phyloP scores from a whole-genome alignment of 2,797 vertebrate genomes.

The Simalia tracyae region DNA sequence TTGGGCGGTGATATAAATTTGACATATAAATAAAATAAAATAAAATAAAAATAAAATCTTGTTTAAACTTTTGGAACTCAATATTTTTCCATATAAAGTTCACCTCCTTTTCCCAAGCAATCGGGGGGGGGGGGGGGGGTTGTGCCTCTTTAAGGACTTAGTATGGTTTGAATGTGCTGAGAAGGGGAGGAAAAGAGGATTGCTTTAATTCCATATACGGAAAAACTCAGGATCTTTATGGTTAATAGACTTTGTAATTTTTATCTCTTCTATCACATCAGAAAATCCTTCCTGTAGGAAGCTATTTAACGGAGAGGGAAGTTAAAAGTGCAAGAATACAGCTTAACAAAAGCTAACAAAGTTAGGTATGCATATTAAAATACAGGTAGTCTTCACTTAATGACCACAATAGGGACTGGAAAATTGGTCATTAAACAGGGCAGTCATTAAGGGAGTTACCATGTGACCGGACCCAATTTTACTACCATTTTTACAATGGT shows the following conservation, averaged over 20 bases:
- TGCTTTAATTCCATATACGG: not conserved
- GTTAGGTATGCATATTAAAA: not conserved
- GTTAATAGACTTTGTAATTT: not conserved
- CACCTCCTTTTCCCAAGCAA: not conserved
- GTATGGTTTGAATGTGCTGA: not conserved
- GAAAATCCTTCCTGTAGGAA: not conserved
- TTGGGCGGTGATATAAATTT: too few relatives aligned
- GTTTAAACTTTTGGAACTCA: not conserved
- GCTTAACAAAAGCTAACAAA: not conserved
- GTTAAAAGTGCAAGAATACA: not conserved
- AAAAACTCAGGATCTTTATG: not conserved
- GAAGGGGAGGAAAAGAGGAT: not conserved
- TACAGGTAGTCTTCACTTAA: too few relatives aligned
- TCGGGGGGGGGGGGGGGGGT: not conserved
- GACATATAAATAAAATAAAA: too few relatives aligned
- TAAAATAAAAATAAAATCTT: not conserved
- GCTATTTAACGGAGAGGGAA: not conserved
- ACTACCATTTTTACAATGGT: too few relatives aligned
- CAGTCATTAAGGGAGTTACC: too few relatives aligned
- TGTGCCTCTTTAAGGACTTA: not conserved
- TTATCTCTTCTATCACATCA: not conserved
- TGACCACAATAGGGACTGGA: too few relatives aligned
- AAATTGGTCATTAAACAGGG: too few relatives aligned
- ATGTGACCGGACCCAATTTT: too few relatives aligned
- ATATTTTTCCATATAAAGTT: not conserved